Conservation (phyloP, 1,140 invertebrate genomes). For the Lysiphlebus fabarum region DNA sequence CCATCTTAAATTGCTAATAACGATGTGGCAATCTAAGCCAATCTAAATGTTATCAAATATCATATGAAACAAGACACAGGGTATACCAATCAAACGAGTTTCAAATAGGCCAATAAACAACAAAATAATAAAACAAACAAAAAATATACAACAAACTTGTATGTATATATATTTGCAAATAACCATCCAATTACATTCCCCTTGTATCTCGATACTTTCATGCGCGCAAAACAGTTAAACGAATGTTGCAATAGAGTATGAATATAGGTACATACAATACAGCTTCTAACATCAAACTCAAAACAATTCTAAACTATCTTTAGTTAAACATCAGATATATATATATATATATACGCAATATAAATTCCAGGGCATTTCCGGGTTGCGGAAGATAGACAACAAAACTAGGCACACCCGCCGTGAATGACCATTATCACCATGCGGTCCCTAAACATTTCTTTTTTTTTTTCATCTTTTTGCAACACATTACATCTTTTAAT, state of each 20-base stretch:
- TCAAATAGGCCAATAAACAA: no score
- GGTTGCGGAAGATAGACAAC: constrained; percentile 23
- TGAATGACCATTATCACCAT: constrained; percentile 12
- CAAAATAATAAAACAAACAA: no score
- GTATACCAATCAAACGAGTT: no score
- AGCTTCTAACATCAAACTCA: no score
- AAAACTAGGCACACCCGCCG: constrained; percentile 11
- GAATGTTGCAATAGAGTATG: no score
- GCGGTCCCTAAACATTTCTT: neutral
- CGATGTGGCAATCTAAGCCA: neutral
- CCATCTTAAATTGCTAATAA: neutral
- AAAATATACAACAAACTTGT: no score
- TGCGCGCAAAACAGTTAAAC: no score
- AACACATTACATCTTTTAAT: neutral
- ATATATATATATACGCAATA: constrained; percentile 16
- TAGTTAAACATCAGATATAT: no score
- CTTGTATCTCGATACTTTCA: no score
- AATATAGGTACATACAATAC: no score
- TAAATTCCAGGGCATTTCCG: constrained; percentile 26
- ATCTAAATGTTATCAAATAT: neutral
- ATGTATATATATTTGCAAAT: neutral
- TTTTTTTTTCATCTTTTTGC: neutral
- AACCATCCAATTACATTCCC: no score
- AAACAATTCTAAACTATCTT: no score
- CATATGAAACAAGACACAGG: neutral